Percentiles rank a stretch among this genome's conserved stretches.
These are phyloP conservation scores for Aspidapion aeneum DNA, from an alignment of 2,888 invertebrate genomes.

Conservation along the genomic window DNA sequence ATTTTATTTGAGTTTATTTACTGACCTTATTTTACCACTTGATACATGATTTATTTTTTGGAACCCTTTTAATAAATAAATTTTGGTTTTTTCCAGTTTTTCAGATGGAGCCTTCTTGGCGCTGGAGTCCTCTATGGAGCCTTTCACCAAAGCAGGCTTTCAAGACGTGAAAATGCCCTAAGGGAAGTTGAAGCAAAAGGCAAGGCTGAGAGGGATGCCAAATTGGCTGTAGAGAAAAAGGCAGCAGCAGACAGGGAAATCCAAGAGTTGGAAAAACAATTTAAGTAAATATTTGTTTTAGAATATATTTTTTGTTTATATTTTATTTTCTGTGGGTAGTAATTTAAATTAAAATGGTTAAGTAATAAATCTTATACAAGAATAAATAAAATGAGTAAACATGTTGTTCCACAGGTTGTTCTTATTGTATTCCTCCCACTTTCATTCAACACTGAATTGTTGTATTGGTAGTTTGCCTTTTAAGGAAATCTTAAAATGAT, in stretches of 20 bases:
- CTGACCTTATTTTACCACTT: no score
- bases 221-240: constrained; percentile 69
- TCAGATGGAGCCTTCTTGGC: constrained; percentile 74
- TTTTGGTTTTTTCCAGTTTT: constrained; percentile 56
- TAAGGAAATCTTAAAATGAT: no score
- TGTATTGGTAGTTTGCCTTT: no score
- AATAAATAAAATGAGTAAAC: constrained; percentile 4
- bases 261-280: constrained; percentile 41
- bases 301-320: not conserved
- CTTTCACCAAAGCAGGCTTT: constrained; percentile 65
- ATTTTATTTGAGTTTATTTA: no score
- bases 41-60: no score
- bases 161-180: constrained; percentile 61
- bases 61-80: not conserved
- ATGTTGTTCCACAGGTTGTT: no score
- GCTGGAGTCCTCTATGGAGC: constrained; percentile 74
- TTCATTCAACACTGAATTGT: no score
- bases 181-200: constrained; percentile 66
- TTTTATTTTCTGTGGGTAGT: not conserved
- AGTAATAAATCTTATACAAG: not conserved
- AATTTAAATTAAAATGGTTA: not conserved
- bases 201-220: constrained; percentile 65
- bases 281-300: constrained; percentile 23
- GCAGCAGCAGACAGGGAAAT: constrained; percentile 53
- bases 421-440: no score